These are phyloP conservation scores for Zaprionus davidi DNA, from an alignment of 1,140 invertebrate genomes.

Conservation along the genomic window DNA sequence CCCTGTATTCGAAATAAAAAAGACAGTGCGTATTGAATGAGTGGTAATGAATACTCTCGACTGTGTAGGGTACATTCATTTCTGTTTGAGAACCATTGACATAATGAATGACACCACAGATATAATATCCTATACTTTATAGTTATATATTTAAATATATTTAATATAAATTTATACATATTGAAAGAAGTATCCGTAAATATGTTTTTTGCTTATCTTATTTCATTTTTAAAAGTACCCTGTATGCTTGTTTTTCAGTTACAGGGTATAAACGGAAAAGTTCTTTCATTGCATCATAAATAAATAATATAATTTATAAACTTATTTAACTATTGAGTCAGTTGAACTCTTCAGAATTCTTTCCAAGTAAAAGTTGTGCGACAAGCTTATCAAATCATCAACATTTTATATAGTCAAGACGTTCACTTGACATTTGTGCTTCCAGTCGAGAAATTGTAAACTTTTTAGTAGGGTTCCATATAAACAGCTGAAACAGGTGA, in stretches of 20 bases:
- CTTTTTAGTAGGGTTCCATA: constrained; percentile 61
- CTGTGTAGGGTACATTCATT: too few species aligned
- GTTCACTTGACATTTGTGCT: constrained; percentile 1
- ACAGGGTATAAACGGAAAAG: neutral
- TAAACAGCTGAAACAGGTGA: constrained; percentile 34
- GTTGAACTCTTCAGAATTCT: neutral
- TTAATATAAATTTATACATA: too few species aligned
- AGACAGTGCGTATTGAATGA: too few species aligned
- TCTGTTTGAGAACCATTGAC: too few species aligned
- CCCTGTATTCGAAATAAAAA: neutral
- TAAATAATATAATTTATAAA: neutral
- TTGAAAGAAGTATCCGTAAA: too few species aligned
- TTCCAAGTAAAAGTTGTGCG: neutral
- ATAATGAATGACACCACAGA: too few species aligned
- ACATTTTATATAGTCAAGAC: neutral
- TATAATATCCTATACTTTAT: too few species aligned
- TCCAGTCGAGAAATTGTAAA: constrained; percentile 45
- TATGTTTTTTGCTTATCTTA: too few species aligned
- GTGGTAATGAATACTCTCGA: too few species aligned
- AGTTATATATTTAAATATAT: too few species aligned
- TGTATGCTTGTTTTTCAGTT: too few species aligned
- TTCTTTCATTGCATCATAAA: neutral
- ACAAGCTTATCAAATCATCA: neutral
- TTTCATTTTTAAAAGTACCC: too few species aligned
- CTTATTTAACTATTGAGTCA: neutral